Conservation (phyloP, 2,113 vertebrate genomes). For the Accipiter cooperii region DNA sequence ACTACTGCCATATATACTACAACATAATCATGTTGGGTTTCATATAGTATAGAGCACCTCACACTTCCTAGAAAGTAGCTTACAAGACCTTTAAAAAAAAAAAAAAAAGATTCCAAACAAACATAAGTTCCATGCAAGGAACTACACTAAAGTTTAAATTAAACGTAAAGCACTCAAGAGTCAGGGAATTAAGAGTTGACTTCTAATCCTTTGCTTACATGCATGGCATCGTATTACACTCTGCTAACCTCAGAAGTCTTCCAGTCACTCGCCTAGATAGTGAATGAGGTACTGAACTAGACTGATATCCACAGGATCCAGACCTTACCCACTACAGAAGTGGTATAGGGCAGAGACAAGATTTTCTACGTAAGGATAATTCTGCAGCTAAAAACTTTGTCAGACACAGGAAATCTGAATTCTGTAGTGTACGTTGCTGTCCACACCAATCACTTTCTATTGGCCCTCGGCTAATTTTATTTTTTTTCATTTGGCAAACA, state of each 20-base stretch:
- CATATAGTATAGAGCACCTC: background rate
- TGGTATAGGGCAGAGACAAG: background rate
- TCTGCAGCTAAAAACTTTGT: background rate
- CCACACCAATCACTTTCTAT: background rate
- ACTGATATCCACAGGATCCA: background rate
- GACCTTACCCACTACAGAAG: background rate
- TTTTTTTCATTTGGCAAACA: background rate
- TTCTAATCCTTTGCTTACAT: background rate
- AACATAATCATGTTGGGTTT: background rate
- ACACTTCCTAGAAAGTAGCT: background rate
- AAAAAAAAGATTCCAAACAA: background rate
- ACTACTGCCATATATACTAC: background rate
- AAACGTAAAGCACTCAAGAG: background rate
- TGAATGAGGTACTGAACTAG: background rate
- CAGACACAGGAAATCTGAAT: background rate
- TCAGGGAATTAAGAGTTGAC: background rate
- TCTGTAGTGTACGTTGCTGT: background rate
- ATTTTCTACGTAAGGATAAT: background rate
- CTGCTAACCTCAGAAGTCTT: background rate
- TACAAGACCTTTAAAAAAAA: background rate
- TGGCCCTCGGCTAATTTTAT: no score
- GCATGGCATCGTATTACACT: background rate
- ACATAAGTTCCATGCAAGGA: background rate
- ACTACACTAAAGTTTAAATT: background rate
- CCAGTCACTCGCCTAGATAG: background rate